Conservation (phyloP, 2,113 vertebrate genomes). For the Serilophus lunatus region DNA sequence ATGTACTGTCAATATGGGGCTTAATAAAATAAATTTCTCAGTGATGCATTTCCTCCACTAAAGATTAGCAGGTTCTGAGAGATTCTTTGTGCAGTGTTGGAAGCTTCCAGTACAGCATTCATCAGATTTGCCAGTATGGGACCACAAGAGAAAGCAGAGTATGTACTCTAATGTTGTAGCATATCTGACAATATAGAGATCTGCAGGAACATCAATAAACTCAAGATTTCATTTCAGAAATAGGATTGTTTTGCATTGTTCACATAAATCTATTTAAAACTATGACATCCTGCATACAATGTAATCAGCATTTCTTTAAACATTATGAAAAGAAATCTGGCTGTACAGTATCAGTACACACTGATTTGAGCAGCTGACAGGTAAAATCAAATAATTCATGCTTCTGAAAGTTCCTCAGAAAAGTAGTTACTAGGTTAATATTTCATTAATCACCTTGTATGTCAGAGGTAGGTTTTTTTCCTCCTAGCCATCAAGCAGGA, state of each 20-base stretch:
- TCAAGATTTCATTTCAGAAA: conserved; percentile 25
- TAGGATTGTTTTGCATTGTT: neutral
- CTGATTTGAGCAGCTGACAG: neutral
- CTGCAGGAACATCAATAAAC: neutral
- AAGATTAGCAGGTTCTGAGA: neutral
- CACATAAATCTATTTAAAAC: conserved; percentile 27
- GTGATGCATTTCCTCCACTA: neutral
- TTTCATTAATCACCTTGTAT: conserved; percentile 47
- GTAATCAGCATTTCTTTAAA: conserved; percentile 17
- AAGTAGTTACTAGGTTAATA: conserved; percentile 43
- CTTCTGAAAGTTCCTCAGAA: neutral
- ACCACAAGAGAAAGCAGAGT: neutral
- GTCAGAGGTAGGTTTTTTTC: neutral
- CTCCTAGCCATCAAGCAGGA: neutral
- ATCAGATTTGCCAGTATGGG: neutral
- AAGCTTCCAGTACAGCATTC: neutral
- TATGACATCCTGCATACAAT: neutral
- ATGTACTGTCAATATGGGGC: neutral
- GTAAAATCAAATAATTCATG: conserved; percentile 20
- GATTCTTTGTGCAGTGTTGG: neutral
- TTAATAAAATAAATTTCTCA: neutral
- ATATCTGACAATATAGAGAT: neutral
- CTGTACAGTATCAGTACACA: no score
- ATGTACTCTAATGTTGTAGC: neutral
- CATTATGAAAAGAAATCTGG: neutral